Percentiles rank a stretch among this genome's conserved stretches.
phyloP scores from a whole-genome alignment of 92 coral and sea anemone species.

The Bergia sp. region DNA sequence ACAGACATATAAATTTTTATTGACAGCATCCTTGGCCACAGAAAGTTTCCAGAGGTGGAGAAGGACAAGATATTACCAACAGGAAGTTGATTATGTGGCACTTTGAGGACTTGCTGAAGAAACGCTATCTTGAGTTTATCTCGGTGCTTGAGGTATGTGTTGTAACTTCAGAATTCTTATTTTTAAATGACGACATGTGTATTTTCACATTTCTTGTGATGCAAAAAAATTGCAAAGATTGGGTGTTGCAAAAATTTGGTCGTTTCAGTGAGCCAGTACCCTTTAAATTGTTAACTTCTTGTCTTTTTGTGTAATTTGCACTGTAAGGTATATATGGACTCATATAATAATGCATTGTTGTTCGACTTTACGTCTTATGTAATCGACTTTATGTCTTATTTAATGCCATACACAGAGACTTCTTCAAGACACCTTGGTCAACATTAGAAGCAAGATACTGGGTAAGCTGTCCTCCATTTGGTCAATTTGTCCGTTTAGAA shows the following conservation, averaged over 20 bases:
- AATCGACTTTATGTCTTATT: neutral
- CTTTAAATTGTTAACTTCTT: no score
- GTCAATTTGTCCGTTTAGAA: neutral
- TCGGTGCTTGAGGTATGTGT: slow-evolving; percentile 72
- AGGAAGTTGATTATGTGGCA: slow-evolving; percentile 81
- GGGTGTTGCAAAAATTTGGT: no score
- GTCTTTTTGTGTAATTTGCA: no score
- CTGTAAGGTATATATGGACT: no score
- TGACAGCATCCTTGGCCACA: slow-evolving; percentile 73
- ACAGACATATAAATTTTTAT: neutral
- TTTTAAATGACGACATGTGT: no score
- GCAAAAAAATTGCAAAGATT: no score
- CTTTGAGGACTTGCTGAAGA: slow-evolving; percentile 87
- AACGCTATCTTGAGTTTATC: slow-evolving; percentile 80
- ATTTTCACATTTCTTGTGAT: no score
- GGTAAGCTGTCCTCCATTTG: slow-evolving; percentile 53
- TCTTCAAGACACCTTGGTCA: slow-evolving; percentile 90
- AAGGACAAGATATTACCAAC: slow-evolving; percentile 68
- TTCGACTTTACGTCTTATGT: no score
- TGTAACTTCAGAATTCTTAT: neutral
- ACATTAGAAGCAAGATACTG: slow-evolving; percentile 81
- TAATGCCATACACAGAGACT: slow-evolving; percentile 64
- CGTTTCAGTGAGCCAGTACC: no score
- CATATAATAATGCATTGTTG: no score
- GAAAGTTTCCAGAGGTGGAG: slow-evolving; percentile 53